phyloP scores from a whole-genome alignment of 2,113 vertebrate species.

The Apteryx owenii region DNA sequence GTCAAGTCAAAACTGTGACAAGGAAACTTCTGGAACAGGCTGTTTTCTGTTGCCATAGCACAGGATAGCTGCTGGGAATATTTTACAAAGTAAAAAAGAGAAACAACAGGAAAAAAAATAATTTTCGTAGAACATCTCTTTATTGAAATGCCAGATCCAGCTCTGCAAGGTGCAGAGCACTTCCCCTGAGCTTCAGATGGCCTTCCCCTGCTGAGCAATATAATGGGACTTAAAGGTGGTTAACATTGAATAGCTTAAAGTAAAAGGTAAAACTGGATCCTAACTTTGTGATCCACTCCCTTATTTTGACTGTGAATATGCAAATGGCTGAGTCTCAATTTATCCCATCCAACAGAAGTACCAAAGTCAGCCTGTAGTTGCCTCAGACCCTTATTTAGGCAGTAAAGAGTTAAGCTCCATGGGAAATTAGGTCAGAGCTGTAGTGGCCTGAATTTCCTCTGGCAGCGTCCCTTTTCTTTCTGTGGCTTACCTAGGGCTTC shows the following conservation, averaged over 20 bases:
- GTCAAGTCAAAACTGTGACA: not conserved
- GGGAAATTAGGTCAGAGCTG: not conserved
- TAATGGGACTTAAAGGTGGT: not conserved
- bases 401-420: not conserved
- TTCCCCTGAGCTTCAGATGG: not conserved
- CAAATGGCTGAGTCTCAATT: accelerated
- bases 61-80: not conserved
- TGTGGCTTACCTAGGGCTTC: accelerated
- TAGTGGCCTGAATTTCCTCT: not conserved
- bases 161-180: not conserved
- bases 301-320: not conserved
- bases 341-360: not conserved
- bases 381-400: not conserved
- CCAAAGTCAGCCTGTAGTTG: not conserved
- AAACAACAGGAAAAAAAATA: not conserved
- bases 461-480: not conserved
- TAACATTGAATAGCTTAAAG: not conserved
- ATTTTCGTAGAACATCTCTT: not conserved
- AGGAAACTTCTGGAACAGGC: not conserved
- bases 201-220: not conserved
- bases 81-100: not conserved
- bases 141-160: not conserved
- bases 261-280: not conserved
- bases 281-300: not conserved
- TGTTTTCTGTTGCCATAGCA: not conserved